phyloP scores from a whole-genome alignment of 1,140 invertebrate genomes.

The Drosophila parabipectinata region DNA sequence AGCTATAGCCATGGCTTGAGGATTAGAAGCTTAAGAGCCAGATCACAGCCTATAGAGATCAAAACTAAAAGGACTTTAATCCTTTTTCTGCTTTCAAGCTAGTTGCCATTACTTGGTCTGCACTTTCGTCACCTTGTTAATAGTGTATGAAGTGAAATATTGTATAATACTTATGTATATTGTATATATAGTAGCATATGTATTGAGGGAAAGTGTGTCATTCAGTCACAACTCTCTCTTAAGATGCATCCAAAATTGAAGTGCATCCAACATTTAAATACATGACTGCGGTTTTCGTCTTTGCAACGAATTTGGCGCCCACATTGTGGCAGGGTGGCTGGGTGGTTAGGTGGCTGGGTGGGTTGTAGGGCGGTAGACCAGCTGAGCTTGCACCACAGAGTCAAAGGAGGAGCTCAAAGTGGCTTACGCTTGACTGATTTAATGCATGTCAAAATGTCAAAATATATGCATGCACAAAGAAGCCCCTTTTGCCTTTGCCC shows the following conservation, averaged over 20 bases:
- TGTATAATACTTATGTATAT: not conserved
- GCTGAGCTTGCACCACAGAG: constrained; percentile 35
- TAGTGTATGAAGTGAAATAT: not conserved
- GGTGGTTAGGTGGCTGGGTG: too few species aligned
- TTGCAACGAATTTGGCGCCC: constrained; percentile 23
- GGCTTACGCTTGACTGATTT: constrained; percentile 74
- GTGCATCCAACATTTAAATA: constrained; percentile 32
- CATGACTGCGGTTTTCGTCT: constrained; percentile 22
- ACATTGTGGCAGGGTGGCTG: not conserved
- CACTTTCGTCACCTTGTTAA: constrained; percentile 14
- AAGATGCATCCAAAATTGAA: constrained; percentile 33
- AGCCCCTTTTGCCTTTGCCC: constrained; percentile 2
- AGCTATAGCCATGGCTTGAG: too few species aligned
- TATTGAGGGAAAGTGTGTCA: not conserved
- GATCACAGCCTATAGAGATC: not conserved
- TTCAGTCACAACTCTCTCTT: not conserved
- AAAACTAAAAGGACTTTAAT: not conserved
- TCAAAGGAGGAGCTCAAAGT: constrained; percentile 54
- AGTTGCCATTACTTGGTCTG: not conserved
- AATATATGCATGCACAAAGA: constrained; percentile 76
- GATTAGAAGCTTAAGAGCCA: too few species aligned
- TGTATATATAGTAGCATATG: not conserved
- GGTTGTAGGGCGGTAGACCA: too few species aligned
- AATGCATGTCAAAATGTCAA: constrained; percentile 81
- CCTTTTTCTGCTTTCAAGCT: not conserved